Evolutionary conservation across 1,140 invertebrate genomes (phyloP).

Genomic region (Charaxes varanes): DNA sequence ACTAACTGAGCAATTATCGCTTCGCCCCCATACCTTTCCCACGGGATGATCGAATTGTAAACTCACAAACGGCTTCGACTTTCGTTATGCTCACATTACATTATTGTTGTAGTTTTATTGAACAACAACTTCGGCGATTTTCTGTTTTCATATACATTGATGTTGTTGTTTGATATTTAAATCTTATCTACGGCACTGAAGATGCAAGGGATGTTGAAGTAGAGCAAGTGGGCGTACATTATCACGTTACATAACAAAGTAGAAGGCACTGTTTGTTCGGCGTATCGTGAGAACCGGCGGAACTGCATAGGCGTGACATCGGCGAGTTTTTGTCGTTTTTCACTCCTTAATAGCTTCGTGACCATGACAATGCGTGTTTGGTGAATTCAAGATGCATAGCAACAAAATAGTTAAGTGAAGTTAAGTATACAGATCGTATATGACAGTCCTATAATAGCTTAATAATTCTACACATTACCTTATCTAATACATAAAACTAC

Average conservation of each 20-base stretch:
- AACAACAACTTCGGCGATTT: constrained; percentile 27
- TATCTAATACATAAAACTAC: too few relatives aligned
- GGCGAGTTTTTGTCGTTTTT: constrained; percentile 39
- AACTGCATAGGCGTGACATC: constrained; percentile 66
- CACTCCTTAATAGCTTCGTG: constrained; percentile 51
- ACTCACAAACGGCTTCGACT: constrained; percentile 49
- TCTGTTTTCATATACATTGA: constrained; percentile 20
- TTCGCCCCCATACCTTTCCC: constrained; percentile 53
- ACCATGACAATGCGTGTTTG: constrained; percentile 54
- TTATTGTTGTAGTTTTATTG: constrained; percentile 40
- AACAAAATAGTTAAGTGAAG: too few relatives aligned
- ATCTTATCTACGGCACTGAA: constrained; percentile 5
- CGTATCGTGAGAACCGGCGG: constrained; percentile 55
- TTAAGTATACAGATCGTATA: too few relatives aligned
- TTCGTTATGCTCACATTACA: constrained; percentile 29
- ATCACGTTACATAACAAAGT: constrained; percentile 41
- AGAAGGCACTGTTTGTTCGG: constrained; percentile 51
- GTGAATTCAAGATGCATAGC: constrained; percentile 17
- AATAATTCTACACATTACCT: too few relatives aligned
- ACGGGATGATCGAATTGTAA: constrained; percentile 54
- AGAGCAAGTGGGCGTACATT: constrained; percentile 31
- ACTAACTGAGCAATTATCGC: constrained; percentile 61
- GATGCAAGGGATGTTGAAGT: constrained; percentile 27
- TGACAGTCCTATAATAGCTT: too few relatives aligned
- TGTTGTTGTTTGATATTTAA: background rate